Evolutionary conservation across 2,113 vertebrate genomes (phyloP).

Genomic region (Maccullochella peelii): DNA sequence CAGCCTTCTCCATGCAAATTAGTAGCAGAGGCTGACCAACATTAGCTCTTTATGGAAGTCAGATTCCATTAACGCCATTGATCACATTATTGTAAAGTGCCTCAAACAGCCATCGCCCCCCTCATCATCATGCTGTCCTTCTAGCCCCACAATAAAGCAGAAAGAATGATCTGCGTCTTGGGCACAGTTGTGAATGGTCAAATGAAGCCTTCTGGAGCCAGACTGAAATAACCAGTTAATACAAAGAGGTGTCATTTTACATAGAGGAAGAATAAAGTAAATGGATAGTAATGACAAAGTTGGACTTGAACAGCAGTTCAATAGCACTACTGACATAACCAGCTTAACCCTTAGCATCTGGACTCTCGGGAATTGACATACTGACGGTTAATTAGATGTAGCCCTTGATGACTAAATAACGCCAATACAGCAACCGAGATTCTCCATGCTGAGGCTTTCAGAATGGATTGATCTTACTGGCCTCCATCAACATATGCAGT

Average conservation of each 20-base stretch:
- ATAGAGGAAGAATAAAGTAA: conserved; percentile 19
- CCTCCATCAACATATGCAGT: conserved; percentile 43
- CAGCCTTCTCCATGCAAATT: conserved; percentile 58
- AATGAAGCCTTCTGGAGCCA: conserved; percentile 18
- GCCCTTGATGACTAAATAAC: conserved; percentile 22
- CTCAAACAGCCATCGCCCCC: conserved; percentile 38
- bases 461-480: conserved; percentile 43
- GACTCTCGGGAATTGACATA: conserved; percentile 31
- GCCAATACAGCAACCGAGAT: neutral
- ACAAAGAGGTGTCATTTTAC: conserved; percentile 42
- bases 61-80: conserved; percentile 61
- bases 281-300: conserved; percentile 35
- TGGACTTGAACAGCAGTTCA: conserved; percentile 38
- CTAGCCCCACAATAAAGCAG: conserved; percentile 19
- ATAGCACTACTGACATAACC: conserved; percentile 28
- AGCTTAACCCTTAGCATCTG: conserved; percentile 39
- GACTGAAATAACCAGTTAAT: conserved; percentile 33
- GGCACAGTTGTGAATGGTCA: conserved; percentile 30
- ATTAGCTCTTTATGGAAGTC: conserved; percentile 65
- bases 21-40: conserved; percentile 50
- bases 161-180: conserved; percentile 22
- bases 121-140: conserved; percentile 47
- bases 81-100: conserved; percentile 45
- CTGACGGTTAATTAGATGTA: conserved; percentile 57
- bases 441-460: conserved; percentile 15